Base-by-base conservation (phyloP, 2,888 invertebrate species). In the Nezara viridula region DNA sequence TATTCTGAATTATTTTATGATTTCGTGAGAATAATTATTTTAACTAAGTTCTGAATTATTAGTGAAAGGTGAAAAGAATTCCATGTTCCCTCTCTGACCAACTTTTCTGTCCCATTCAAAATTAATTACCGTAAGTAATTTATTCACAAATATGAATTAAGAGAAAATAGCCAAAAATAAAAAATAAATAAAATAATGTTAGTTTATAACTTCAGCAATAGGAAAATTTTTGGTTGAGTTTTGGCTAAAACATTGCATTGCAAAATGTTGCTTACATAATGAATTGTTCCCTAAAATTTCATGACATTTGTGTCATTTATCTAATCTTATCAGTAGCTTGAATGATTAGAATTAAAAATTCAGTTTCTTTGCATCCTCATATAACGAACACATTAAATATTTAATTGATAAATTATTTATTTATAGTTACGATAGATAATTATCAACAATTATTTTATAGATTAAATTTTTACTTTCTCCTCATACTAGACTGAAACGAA, bases 341-440 rank as follows among this genome's bases (percentile, higher is more conserved):
- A 73, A 73, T 73, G 66, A 73, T 73, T 73, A 73, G 37, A 73
- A 73, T 19, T 37, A 16, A 73, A 73, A 73, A 73, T 37, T 37
- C 32, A 32, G 32, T 37, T 73, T 73, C 60, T 73, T 73, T 21
- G 32, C 66, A 6, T 21, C 66, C 37, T 37, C 19, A 73, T 37
- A 21, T 73, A 73, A 37, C 66, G 9, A 7, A 37, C 6, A 73
- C 5, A 37, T 73, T 37, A 73, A 73, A 60, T 27, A 60, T 60
- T 60, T 27, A 4, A 1, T 60, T 55, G 4, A 60, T 60, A 27
- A 27, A 27, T 60, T 44, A 7, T 44, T 44, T 16, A 50, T 50
- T 14, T 19, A 5, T 50, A 19, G 50, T 50, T 16, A 50, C 19
- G 16, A 19, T 50, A 50, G 16, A 50, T 50, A 16, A 0, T 50